phyloP scores from a whole-genome alignment of 2,797 vertebrate species.

The Manis javanica region DNA sequence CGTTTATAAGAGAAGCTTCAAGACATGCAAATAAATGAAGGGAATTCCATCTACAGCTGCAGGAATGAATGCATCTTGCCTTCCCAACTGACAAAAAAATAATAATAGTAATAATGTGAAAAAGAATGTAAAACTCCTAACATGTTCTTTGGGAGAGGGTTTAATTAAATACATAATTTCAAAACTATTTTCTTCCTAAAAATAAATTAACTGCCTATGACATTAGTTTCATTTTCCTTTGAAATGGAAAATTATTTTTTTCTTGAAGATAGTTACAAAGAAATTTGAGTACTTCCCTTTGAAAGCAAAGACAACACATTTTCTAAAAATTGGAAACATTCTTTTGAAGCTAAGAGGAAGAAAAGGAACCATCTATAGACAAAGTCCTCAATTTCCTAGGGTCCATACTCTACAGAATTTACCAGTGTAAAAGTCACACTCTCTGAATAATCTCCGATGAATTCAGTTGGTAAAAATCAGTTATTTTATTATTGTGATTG shows the following conservation, averaged over 20 bases:
- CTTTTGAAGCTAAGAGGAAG: not conserved
- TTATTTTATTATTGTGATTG: not conserved
- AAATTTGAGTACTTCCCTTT: not conserved
- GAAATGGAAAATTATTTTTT: not conserved
- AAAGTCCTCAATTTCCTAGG: not conserved
- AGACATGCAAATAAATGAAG: conserved; percentile 57
- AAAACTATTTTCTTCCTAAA: not conserved
- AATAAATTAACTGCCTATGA: not conserved
- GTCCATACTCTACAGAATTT: not conserved
- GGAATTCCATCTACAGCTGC: not conserved
- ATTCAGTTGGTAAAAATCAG: not conserved
- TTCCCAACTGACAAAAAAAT: not conserved
- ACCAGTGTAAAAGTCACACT: not conserved
- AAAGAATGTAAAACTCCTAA: not conserved
- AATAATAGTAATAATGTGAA: not conserved
- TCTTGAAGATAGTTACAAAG: not conserved
- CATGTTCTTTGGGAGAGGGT: not conserved
- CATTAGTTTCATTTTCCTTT: not conserved
- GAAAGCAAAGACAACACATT: not conserved
- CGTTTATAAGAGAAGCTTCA: conserved; percentile 57
- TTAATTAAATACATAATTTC: conserved; percentile 20
- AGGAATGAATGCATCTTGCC: not conserved
- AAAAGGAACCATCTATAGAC: not conserved
- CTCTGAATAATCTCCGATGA: not conserved
- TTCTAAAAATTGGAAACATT: not conserved